Evolutionary conservation across 1,140 invertebrate genomes (phyloP).

Genomic region (Drosophila navojoa): DNA sequence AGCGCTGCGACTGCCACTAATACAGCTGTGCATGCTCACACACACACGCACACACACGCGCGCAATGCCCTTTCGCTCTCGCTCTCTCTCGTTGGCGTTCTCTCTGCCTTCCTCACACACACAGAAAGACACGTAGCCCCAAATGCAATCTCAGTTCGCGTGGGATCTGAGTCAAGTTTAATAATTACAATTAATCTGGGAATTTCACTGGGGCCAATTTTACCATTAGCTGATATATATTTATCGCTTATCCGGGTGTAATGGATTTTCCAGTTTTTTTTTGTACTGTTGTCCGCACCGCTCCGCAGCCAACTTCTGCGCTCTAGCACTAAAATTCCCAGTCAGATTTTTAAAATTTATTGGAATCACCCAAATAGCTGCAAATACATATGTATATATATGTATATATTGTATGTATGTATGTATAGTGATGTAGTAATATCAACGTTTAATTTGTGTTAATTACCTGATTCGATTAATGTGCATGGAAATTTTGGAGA

Average conservation of each 20-base stretch:
- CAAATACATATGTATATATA: no score
- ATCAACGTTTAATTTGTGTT: neutral
- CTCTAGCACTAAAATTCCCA: neutral
- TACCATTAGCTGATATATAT: neutral
- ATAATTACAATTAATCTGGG: slow-evolving; percentile 30
- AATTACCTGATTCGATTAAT: neutral
- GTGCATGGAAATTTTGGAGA: neutral
- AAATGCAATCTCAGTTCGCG: slow-evolving; percentile 14
- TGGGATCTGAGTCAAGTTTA: slow-evolving; percentile 26
- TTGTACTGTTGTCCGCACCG: no score
- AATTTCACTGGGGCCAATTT: slow-evolving; percentile 20
- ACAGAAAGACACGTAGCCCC: neutral
- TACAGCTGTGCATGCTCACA: neutral
- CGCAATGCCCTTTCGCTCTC: neutral
- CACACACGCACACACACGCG: neutral
- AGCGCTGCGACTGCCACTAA: slow-evolving; percentile 8
- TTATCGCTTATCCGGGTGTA: neutral
- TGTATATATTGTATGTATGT: no score
- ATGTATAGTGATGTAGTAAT: no score
- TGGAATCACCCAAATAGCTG: neutral
- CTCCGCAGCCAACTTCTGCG: neutral
- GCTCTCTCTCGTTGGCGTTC: slow-evolving; percentile 1
- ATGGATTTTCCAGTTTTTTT: slow-evolving; percentile 11
- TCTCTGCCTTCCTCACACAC: neutral
- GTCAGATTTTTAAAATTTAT: no score